Evolutionary conservation across 2,888 invertebrate genomes (phyloP), one percentile per base, ranked within the genome.

Genomic region (Atethmia centrago): DNA sequence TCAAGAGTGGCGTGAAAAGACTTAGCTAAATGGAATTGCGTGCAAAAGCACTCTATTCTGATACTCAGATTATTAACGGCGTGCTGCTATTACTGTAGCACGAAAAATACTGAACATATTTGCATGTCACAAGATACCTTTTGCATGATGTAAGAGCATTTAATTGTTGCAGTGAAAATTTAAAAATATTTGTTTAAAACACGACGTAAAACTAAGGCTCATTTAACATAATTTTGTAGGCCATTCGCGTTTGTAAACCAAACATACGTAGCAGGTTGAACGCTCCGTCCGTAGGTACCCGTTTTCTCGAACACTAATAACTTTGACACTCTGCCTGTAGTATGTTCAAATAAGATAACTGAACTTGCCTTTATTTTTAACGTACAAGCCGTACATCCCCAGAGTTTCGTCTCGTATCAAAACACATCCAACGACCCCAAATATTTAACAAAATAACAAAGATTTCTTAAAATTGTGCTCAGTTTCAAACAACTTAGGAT

Each of bases 321-420:
- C 67, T 76, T 77, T 78, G 58, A 69, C 62, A 68, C 58, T 56
- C 51, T 49, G 66, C 16, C 68, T 71, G 59, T 82, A 82, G 84
- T 83, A 87, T 90, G 88, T 76, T 83, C 85, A 89, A 89, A 89
- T 88, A 87, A 89, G 88, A 89, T 90, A 90, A 85, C 83, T 77
- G 71, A 85, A 82, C 77, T 80, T 79, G 76, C 71, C 66, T 77
- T 74, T 78, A 61, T 64, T 65, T 56, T 65, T 21, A 49, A 47
- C 67, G 51, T 62, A 68, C 10, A 71, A 36, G 53, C 25, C 55
- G 63, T 42, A 64, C 28, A 28, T 65, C 53, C 28, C 47, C 51
- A 55, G 61, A 40, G 42, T 40, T 58, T 59, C 21, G 21, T 65
- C n/a, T 68, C 49, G 36, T 55, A 73, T 58, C 68, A 73, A 69